phyloP scores from a whole-genome alignment of 2,113 vertebrate species.

The Ia io region DNA sequence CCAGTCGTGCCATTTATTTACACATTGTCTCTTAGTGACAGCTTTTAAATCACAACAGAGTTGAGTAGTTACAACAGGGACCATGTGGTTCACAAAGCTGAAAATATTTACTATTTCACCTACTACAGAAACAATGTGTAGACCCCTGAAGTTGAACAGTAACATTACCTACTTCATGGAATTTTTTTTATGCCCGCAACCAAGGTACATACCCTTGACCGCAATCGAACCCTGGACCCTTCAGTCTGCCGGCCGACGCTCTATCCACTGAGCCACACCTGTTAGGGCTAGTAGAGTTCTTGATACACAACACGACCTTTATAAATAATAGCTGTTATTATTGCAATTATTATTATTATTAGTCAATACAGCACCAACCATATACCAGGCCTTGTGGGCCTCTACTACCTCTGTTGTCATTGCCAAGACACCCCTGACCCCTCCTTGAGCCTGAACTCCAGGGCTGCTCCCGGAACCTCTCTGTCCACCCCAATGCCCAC shows the following conservation, averaged over 20 bases:
- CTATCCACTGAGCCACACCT: no score
- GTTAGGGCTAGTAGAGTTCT: neutral
- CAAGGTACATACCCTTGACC: no score
- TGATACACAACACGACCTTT: neutral
- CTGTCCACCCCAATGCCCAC: neutral
- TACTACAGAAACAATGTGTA: neutral
- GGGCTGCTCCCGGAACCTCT: neutral
- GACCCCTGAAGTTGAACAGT: neutral
- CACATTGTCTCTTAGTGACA: neutral
- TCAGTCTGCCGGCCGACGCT: no score
- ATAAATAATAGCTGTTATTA: neutral
- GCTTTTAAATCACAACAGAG: neutral
- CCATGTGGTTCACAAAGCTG: neutral
- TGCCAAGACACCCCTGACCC: neutral
- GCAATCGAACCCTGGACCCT: no score
- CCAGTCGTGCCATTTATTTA: neutral
- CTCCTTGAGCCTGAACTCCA: neutral
- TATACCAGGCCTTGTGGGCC: neutral
- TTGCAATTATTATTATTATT: neutral
- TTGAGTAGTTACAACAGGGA: neutral
- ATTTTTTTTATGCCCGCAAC: neutral
- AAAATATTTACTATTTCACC: neutral
- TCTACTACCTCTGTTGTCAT: neutral
- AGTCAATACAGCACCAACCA: neutral
- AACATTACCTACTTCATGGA: neutral